Evolutionary conservation across 1,140 invertebrate species (phyloP).

Genomic region (Caenorhabditis latens): DNA sequence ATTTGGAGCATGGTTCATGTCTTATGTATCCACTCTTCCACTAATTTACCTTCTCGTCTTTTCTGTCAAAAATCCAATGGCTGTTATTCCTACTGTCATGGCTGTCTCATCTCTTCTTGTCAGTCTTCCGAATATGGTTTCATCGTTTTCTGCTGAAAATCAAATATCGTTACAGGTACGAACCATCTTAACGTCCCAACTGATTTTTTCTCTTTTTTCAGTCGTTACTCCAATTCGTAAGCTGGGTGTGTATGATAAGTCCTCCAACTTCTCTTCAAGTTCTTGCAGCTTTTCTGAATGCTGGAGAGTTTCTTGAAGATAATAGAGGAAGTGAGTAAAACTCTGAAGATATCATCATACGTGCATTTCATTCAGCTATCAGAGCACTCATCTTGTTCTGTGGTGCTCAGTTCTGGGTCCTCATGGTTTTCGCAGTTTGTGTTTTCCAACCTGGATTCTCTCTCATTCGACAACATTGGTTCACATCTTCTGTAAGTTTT

Average conservation of each 20-base stretch:
- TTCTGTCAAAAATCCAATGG: neutral
- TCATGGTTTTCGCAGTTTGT: neutral
- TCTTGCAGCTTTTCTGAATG: constrained; percentile 4
- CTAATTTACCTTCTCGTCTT: constrained; percentile 16
- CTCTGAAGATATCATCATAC: neutral
- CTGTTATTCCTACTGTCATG: neutral
- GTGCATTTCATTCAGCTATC: neutral
- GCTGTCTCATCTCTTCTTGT: neutral
- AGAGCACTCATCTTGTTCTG: neutral
- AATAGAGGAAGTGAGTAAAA: neutral
- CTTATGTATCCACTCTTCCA: constrained; percentile 15
- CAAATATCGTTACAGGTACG: neutral
- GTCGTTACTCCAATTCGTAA: neutral
- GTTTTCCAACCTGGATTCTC: constrained; percentile 40
- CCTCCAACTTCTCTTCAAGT: constrained; percentile 35
- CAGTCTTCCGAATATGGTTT: neutral
- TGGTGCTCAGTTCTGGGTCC: neutral
- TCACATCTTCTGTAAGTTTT: neutral
- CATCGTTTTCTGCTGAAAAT: constrained; percentile 13
- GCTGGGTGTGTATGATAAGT: constrained; percentile 17
- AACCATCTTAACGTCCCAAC: no score
- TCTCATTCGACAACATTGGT: constrained; percentile 10
- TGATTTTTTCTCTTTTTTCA: neutral
- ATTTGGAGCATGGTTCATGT: neutral
- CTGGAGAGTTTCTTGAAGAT: neutral